A percentile compares a stretch with the other conserved stretches of the same genome.
Evolutionary conservation across 2,113 vertebrate species (phyloP).

Genomic region (Narcine bancroftii): DNA sequence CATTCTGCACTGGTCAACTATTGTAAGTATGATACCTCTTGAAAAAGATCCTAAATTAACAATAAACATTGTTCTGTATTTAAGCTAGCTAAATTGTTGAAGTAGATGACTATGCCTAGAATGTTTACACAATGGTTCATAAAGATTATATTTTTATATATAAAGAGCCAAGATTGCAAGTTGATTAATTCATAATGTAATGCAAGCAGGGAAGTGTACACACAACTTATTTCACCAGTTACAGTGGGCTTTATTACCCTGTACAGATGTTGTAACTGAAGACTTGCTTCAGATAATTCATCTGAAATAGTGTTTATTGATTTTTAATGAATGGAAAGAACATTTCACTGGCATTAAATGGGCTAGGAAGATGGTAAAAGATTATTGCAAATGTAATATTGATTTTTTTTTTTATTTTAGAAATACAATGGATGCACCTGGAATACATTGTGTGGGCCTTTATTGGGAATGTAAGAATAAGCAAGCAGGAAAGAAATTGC

Average conservation of each 20-base stretch:
- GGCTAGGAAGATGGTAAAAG: not conserved
- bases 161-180: not conserved
- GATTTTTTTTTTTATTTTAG: conserved; percentile 18
- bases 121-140: not conserved
- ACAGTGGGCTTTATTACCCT: not conserved
- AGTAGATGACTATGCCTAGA: not conserved
- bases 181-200: not conserved
- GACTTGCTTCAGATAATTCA: conserved; percentile 11
- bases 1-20: not conserved
- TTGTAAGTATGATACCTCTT: not conserved
- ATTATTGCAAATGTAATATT: conserved; percentile 25
- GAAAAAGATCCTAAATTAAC: not conserved
- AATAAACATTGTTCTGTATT: not conserved
- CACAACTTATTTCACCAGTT: not conserved
- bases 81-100: not conserved
- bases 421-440: not conserved
- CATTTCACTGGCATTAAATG: not conserved
- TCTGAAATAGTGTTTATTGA: not conserved
- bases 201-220: not conserved
- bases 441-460: not conserved
- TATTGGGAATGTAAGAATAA: not conserved
- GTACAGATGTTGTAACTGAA: not conserved
- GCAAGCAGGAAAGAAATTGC: not conserved
- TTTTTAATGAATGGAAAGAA: not conserved
- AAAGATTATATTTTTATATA: not conserved